Percentiles rank a stretch among this genome's conserved stretches.
Evolutionary conservation across 64 coral and sea anemone genomes (phyloP).

Genomic region (Porites lutea): DNA sequence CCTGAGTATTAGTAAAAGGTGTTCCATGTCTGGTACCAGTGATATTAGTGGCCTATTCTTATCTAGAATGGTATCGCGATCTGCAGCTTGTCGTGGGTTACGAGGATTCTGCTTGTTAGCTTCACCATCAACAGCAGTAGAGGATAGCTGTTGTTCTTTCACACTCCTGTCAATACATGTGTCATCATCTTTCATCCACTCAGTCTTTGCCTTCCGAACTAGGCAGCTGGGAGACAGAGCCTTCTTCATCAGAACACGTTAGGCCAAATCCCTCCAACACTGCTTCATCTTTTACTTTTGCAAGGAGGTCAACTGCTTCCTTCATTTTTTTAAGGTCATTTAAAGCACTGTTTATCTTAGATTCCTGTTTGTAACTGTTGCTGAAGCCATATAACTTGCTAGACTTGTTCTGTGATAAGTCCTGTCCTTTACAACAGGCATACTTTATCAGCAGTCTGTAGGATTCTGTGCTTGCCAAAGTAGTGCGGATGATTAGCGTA

Average conservation of each 20-base stretch:
- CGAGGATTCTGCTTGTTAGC: too few species aligned
- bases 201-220: constrained; percentile 55
- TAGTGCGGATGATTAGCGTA: constrained; percentile 2
- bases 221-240: constrained; percentile 24
- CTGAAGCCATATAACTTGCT: constrained; percentile 46
- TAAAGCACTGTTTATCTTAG: constrained; percentile 38
- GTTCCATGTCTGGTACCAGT: neutral
- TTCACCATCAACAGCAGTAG: too few species aligned
- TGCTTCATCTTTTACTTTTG: constrained; percentile 34
- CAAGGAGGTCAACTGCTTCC: constrained; percentile 37
- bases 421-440: constrained; percentile 56
- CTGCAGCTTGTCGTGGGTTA: constrained; percentile 20
- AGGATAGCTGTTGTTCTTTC: too few species aligned
- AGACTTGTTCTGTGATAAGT: constrained; percentile 46
- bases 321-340: constrained; percentile 32
- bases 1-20: constrained; percentile 34
- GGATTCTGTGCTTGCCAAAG: constrained; percentile 71
- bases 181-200: constrained; percentile 11
- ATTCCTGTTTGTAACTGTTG: constrained; percentile 40
- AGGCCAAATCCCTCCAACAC: constrained; percentile 54
- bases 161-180: too few species aligned
- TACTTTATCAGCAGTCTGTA: constrained; percentile 71
- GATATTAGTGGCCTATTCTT: constrained; percentile 36
- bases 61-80: constrained; percentile 24
- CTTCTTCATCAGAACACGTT: constrained; percentile 7